Base-by-base conservation (phyloP, 1,140 invertebrate genomes). In the Olivierus martensii region DNA sequence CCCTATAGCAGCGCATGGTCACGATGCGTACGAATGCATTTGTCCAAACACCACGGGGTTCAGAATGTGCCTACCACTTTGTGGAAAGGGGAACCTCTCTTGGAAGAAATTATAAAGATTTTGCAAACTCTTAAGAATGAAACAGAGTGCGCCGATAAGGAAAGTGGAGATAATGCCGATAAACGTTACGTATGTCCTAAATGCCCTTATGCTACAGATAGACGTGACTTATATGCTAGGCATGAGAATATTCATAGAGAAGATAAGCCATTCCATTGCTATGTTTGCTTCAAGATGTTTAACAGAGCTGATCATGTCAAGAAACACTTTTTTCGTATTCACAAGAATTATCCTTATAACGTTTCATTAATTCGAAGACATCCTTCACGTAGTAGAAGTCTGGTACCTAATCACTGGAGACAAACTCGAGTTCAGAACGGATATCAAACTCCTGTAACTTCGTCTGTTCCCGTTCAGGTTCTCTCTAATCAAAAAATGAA, bases 201-300 rank as follows among this genome's bases (percentile, higher is more conserved):
- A 62, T 92, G 88, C 66, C 83, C 86, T 2, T 92, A 92, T 66
- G 83, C 85, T 0, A 91, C 87, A 1, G 87, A 95, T 66, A 76
- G 92, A 7, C 75, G 90, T 50, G 92, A 96, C 71, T 77, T 97
- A 45, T 95, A 87, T 67, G 94, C 89, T 2, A 78, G 91, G 5
- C 92, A 97, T 70, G 88, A 96, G 72, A 92, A 94, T 63, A 95
- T 96, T 54, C 92, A 97, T 63, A 78, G 84, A 53, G 84, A 89
- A 63, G 87, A 91, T 62, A 93, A 93, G 64, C 87, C 88, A 1
- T 93, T 92, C 62, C 84, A 89, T 61, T 93, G 87, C 66, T 91
- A 90, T 65, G 79, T 88, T 9, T 93, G 88, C 66, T 57, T 55
- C 47, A 62, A 62, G 66, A 84, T 89, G 63, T 93, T 93, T 69